Conservation (phyloP, 2,797 vertebrate species). For the Streptopelia turtur region DNA sequence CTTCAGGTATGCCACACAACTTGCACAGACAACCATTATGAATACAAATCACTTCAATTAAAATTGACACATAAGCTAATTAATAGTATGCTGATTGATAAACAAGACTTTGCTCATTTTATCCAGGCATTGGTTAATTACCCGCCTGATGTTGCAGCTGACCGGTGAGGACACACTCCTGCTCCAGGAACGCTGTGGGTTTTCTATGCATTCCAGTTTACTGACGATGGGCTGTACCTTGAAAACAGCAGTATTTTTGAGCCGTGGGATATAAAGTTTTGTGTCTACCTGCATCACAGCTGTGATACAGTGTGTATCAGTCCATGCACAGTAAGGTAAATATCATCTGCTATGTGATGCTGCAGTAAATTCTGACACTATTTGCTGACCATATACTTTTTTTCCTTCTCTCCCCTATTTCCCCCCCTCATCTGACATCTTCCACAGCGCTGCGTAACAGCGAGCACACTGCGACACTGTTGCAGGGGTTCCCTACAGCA, state of each 20-base stretch:
- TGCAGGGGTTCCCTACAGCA: conserved; percentile 67
- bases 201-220: neutral
- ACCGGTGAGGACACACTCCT: neutral
- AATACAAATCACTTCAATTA: conserved; percentile 56
- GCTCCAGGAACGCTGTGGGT: neutral
- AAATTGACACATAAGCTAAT: conserved; percentile 32
- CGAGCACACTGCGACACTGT: conserved; percentile 62
- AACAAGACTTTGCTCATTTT: conserved; percentile 10
- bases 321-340: neutral
- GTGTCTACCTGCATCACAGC: neutral
- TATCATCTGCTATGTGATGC: neutral
- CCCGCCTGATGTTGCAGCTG: neutral
- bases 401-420: neutral
- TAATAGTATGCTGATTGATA: conserved; percentile 62
- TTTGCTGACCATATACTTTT: neutral
- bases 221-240: neutral
- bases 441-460: neutral
- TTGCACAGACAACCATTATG: neutral
- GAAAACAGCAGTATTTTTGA: neutral
- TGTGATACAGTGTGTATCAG: neutral
- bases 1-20: neutral
- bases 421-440: neutral
- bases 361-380: neutral
- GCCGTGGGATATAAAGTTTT: neutral
- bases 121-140: conserved; percentile 36